phyloP scores from a whole-genome alignment of 2,797 vertebrate genomes.

The Spea hammondii region DNA sequence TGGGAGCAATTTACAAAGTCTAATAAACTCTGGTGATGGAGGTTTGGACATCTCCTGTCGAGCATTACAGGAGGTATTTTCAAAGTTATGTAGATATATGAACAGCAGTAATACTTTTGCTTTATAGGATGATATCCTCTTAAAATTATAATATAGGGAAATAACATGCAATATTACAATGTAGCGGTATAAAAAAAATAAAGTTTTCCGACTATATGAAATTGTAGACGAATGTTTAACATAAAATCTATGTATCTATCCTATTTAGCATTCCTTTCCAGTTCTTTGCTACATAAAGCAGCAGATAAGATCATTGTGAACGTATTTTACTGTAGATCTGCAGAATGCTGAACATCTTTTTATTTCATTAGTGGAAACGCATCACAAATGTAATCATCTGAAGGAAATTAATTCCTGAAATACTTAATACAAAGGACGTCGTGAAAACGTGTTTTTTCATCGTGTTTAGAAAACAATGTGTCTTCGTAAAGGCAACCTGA shows the following conservation, averaged over 20 bases:
- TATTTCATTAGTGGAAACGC: not conserved
- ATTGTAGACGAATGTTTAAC: not conserved
- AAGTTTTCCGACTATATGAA: not conserved
- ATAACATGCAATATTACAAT: too few species aligned
- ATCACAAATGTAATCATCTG: not conserved
- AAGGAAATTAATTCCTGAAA: not conserved
- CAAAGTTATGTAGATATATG: not conserved
- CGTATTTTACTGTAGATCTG: too few species aligned
- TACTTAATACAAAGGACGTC: not conserved
- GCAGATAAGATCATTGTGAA: too few species aligned
- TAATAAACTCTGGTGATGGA: slow-evolving; percentile 24
- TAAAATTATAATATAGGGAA: too few species aligned
- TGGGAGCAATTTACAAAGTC: slow-evolving; percentile 13
- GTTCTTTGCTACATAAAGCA: too few species aligned
- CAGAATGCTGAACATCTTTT: not conserved
- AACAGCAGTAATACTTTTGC: not conserved
- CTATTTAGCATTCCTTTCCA: too few species aligned
- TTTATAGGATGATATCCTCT: too few species aligned
- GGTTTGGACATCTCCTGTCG: not conserved
- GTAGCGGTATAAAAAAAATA: too few species aligned
- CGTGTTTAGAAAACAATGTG: not conserved
- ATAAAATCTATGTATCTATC: too few species aligned
- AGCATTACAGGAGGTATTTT: not conserved
- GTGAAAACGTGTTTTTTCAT: not conserved
- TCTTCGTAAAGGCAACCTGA: not conserved